phyloP scores from a whole-genome alignment of 2,797 vertebrate genomes.

The Cottoperca gobio region DNA sequence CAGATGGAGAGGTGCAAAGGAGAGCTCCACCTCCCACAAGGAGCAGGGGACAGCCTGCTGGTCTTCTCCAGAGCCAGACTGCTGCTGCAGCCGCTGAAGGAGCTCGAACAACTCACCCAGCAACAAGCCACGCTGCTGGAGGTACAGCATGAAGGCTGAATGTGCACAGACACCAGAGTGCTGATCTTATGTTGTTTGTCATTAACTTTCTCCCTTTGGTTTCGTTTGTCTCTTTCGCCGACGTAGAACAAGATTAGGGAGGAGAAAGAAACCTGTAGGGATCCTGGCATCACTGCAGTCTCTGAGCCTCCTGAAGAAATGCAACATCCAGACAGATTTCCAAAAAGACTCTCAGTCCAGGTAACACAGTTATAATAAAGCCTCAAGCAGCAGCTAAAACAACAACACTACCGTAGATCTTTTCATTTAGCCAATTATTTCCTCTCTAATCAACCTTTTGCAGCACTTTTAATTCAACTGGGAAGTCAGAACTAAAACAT shows the following conservation, averaged over 20 bases:
- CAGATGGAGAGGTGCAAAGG: conserved; percentile 86
- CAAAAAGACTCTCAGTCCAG: conserved; percentile 16
- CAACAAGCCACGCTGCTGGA: conserved; percentile 85
- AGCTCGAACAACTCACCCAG: conserved; percentile 86
- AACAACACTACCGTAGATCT: not conserved
- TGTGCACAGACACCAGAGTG: not conserved
- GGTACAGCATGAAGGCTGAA: conserved; percentile 76
- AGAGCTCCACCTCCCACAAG: conserved; percentile 80
- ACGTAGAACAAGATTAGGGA: conserved; percentile 44
- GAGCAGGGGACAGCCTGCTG: conserved; percentile 81
- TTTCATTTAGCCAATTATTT: not conserved
- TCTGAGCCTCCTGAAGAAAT: conserved; percentile 11
- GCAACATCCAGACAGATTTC: not conserved
- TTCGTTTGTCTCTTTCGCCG: not conserved
- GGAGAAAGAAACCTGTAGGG: not conserved
- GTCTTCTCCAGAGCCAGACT: conserved; percentile 85
- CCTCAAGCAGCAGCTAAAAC: not conserved
- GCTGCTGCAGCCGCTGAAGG: conserved; percentile 85
- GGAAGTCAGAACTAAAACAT: not conserved
- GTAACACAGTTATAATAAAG: conserved; percentile 26
- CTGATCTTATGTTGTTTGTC: not conserved
- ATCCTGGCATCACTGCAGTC: not conserved
- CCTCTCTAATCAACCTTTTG: not conserved
- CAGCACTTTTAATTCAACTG: not conserved
- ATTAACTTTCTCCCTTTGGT: not conserved